Percentiles rank a stretch among this genome's conserved stretches.
These are phyloP conservation scores for Scaeva pyrastri DNA, from an alignment of 2,888 invertebrate genomes.

Conservation along the genomic window DNA sequence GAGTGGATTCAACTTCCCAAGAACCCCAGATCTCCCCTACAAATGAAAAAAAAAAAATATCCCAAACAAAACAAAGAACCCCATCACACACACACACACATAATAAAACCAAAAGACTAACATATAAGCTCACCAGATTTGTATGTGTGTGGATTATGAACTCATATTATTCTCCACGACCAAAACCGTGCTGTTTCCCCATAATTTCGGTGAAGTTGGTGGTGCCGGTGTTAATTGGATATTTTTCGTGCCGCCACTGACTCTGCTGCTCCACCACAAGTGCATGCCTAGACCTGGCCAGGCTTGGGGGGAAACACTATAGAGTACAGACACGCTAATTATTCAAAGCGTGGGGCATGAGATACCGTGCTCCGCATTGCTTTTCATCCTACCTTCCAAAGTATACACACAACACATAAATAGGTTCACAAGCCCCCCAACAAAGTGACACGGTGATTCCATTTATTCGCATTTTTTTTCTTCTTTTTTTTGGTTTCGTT, in stretches of 20 bases:
- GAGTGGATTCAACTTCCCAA: conserved; percentile 10
- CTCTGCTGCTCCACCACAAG: conserved; percentile 4
- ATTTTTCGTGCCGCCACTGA: conserved; percentile 40
- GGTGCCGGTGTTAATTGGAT: conserved; percentile 59
- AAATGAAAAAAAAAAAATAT: not conserved
- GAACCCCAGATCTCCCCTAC: not conserved
- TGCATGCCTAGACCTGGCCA: conserved; percentile 17
- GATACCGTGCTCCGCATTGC: conserved; percentile 15
- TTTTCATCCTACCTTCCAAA: not conserved
- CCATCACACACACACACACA: conserved; percentile 10
- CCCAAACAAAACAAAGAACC: not conserved
- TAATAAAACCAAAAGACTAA: conserved; percentile 17
- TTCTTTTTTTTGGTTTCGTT: conserved; percentile 12
- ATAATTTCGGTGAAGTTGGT: not conserved
- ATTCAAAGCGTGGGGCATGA: conserved; percentile 53
- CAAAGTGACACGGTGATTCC: conserved; percentile 7
- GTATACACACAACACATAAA: too few relatives aligned
- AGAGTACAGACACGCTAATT: conserved; percentile 55
- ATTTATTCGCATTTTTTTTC: conserved; percentile 28
- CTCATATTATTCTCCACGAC: conserved; percentile 34
- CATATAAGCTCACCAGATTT: not conserved
- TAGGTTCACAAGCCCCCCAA: not conserved
- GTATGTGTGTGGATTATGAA: conserved; percentile 12
- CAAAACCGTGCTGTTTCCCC: not conserved
- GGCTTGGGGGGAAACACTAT: not conserved